Base-by-base conservation (phyloP, 2,888 invertebrate genomes). In the Craniophora ligustri region DNA sequence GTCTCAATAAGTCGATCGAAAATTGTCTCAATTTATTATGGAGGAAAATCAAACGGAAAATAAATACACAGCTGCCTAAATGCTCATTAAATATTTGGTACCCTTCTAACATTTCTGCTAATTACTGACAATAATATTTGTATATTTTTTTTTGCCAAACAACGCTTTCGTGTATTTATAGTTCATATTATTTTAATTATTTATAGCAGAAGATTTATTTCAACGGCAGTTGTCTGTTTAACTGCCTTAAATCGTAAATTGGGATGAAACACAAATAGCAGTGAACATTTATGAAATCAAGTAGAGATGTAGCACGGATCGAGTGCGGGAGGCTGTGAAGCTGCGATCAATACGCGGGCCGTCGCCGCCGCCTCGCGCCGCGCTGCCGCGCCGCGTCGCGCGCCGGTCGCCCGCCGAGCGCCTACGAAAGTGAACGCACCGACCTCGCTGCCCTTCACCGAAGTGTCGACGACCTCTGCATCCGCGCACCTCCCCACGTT, bases 371-470 rank as follows among this genome's bases (percentile, higher is more conserved):
- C 72, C 74, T 79, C 70, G 28, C 78, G 72, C 74, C 69, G 65
- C 75, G 62, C 69, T 68, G 67, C 67, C 75, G 74, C 77, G 73
- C 66, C 79, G 72, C 71, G 8, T 66, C n/a, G n/a, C 75, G 62
- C 69, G 67, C 67, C 75, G 74, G 73, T 65, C 79, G 62, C 72
- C 75, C 76, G 75, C 78, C 77, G 72, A 77, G 75, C 82, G 84
- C 84, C 86, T 87, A 79, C 86, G 90, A 91, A 91, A 91, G 89
- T 88, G 90, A 89, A 89, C 89, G 90, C 87, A 80, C 81, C 88
- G 88, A 88, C 89, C 90, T 86, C 88, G 84, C 88, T 91, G 91
- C 89, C 91, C 92, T 91, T 91, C 92, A 89, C 87, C 83, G 82
- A 78, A 81, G 86, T 86, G 92, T 91, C 92, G 87, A 86, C 89